phyloP scores from a whole-genome alignment of 2,797 vertebrate genomes.

The Epinephelus coioides region DNA sequence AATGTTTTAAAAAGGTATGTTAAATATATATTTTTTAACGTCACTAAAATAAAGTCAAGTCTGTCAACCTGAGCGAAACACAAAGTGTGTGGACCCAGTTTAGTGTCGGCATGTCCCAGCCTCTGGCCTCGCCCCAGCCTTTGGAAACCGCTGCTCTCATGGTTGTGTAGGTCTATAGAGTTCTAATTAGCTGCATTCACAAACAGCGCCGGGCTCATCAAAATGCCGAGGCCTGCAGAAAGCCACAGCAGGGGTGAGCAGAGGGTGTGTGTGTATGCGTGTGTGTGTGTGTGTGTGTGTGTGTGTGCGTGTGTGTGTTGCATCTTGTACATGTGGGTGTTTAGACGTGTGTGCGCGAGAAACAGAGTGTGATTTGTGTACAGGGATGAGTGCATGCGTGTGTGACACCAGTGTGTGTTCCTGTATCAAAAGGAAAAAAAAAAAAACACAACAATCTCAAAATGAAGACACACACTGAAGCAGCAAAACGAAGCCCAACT shows the following conservation, averaged over 20 bases:
- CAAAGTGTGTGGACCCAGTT: conserved; percentile 31
- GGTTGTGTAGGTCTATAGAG: conserved; percentile 73
- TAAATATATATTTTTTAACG: not conserved
- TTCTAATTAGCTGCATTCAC: conserved; percentile 84
- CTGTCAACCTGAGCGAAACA: conserved; percentile 22
- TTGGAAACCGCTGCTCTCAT: conserved; percentile 68
- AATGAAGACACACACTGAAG: conserved; percentile 36
- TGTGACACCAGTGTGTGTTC: conserved; percentile 45
- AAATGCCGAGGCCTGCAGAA: conserved; percentile 82
- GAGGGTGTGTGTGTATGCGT: conserved; percentile 30
- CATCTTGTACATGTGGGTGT: conserved; percentile 37
- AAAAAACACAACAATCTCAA: conserved; percentile 31
- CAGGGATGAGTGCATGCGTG: conserved; percentile 25
- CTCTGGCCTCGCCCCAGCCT: conserved; percentile 61
- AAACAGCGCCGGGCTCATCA: conserved; percentile 80
- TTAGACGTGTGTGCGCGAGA: conserved; percentile 34
- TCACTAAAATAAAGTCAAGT: not conserved
- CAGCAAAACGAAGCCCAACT: conserved; percentile 39
- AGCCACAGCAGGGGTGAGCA: conserved; percentile 81
- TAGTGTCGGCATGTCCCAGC: conserved; percentile 37
- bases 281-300: conserved; percentile 27
- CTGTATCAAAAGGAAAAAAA: conserved; percentile 36
- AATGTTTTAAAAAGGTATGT: not conserved
- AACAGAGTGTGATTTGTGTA: conserved; percentile 53
- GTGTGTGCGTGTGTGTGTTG: conserved; percentile 20